These are phyloP conservation scores for Phrynosoma blainvillii DNA, from an alignment of 2,113 vertebrate genomes.

Conservation along the genomic window DNA sequence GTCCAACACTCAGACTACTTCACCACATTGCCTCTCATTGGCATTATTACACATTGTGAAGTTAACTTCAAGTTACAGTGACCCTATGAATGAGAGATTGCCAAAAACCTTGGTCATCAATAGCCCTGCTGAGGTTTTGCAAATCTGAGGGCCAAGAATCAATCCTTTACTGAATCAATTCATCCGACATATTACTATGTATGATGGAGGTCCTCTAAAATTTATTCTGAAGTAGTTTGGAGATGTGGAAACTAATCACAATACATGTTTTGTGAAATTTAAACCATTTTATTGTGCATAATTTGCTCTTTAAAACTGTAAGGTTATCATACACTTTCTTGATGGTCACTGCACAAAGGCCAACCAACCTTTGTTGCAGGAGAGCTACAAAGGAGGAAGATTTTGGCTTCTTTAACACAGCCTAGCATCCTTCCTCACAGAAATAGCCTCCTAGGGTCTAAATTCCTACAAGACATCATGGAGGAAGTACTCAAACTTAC, in stretches of 20 bases:
- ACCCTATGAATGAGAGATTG: background rate
- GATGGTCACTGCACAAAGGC: conserved; percentile 62
- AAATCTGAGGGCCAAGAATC: background rate
- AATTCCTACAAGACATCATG: conserved; percentile 52
- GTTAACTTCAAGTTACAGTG: background rate
- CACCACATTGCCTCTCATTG: no score
- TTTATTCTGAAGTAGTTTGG: conserved; percentile 43
- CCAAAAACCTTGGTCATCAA: background rate
- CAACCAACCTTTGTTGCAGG: conserved; percentile 57
- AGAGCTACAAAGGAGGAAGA: conserved; percentile 62
- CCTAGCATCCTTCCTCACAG: conserved; percentile 48
- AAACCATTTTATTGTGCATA: conserved; percentile 79
- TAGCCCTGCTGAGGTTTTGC: background rate
- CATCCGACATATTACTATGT: background rate
- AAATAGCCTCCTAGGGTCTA: conserved; percentile 48
- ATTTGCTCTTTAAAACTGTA: conserved; percentile 79
- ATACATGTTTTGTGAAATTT: conserved; percentile 73
- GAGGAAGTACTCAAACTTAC: conserved; percentile 54
- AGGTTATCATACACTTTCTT: conserved; percentile 64
- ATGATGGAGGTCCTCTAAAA: background rate
- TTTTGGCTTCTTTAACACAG: conserved; percentile 50
- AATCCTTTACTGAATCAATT: no score
- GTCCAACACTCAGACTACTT: no score
- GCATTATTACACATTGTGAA: no score
- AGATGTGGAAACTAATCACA: conserved; percentile 55